Evolutionary conservation across 2,888 invertebrate genomes (phyloP), one percentile per base, ranked within the genome.

Genomic region (Pherbina coryleti): DNA sequence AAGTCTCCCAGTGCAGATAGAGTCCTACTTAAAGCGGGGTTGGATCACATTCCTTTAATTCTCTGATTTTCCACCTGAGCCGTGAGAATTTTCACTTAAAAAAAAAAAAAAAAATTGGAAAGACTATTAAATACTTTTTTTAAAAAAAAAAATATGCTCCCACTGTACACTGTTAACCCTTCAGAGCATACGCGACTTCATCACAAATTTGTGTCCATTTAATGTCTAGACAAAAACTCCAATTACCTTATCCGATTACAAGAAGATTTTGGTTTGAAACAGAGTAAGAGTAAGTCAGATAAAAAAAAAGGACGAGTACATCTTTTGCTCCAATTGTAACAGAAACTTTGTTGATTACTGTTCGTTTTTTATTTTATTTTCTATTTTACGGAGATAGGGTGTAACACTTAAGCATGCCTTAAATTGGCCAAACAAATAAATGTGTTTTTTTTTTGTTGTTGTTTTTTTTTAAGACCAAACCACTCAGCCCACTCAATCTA

Each of bases 211-310:
- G 78, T 83, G 88, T 87, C 85, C 88, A 86, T 87, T 87, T 88
- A 87, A 87, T 88, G 87, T 87, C 87, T 87, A 87, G 87, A 87
- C 87, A 87, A 87, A 86, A 86, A 87, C 86, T 87, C 86, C 88
- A 88, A 87, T 87, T 87, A 87, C 88, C 87, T 87, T 87, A 87
- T 87, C 87, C 88, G 87, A 87, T 87, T 87, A 87, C 88, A 86
- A 80, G 84, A 87, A 87, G 86, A 86, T 88, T 86, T 86, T 82
- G 82, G 84, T 82, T 80, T 80, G 78, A 79, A 81, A 84, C 82
- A 83, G 82, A 81, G 80, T 82, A 82, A 79, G 80, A 82, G 71
- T n/a, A 19, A 8, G 51, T 17, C 25, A 37, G 0, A 55, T 11
- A 53, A 60, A 66, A 78, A 49, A 78, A 70, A 80, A 82, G 57